Evolutionary conservation across 2,797 vertebrate species (phyloP).

Genomic region (Loriculus beryllinus): DNA sequence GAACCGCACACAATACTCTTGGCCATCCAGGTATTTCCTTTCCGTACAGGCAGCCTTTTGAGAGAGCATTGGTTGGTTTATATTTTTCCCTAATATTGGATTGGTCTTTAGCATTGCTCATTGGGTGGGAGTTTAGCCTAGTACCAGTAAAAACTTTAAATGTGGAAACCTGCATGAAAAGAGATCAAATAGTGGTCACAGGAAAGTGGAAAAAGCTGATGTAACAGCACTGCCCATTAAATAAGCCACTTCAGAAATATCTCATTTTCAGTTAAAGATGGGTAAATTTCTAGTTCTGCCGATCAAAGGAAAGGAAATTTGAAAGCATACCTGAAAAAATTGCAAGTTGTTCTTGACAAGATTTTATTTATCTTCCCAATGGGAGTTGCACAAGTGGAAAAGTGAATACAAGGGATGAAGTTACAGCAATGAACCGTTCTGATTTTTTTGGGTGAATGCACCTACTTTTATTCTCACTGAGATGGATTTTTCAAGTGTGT

Average conservation of each 20-base stretch:
- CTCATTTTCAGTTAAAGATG: neutral
- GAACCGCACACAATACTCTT: too few relatives aligned
- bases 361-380: neutral
- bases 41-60: neutral
- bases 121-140: neutral
- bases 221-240: neutral
- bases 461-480: neutral
- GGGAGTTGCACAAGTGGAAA: neutral
- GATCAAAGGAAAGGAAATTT: neutral
- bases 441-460: neutral
- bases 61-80: neutral
- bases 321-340: neutral
- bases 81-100: neutral
- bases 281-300: neutral
- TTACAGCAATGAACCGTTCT: neutral
- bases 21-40: neutral
- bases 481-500: neutral
- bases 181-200: neutral
- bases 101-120: neutral
- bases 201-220: neutral
- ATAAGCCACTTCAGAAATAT: neutral
- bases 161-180: neutral
- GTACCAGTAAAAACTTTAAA: neutral
- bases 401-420: neutral
- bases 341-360: neutral